Conservation (phyloP, 2,113 vertebrate species). For the Paralichthys olivaceus region DNA sequence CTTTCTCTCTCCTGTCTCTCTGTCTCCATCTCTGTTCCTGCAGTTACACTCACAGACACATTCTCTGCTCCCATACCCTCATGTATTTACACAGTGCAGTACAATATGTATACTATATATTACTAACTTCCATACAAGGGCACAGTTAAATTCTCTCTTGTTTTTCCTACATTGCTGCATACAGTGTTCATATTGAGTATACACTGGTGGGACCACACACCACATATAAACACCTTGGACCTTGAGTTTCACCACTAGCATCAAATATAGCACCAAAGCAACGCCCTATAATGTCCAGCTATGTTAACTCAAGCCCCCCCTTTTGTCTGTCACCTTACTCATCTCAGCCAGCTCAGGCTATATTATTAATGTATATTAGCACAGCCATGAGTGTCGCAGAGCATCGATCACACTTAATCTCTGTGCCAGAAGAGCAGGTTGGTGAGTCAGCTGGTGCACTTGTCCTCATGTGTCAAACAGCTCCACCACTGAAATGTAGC, state of each 20-base stretch:
- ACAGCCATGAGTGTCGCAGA: constrained; percentile 19
- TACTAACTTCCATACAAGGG: neutral
- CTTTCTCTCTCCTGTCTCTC: constrained; percentile 47
- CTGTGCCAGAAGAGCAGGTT: constrained; percentile 56
- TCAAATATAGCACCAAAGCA: constrained; percentile 22
- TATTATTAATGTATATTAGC: constrained; percentile 31
- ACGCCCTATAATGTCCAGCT: constrained; percentile 23
- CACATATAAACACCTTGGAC: constrained; percentile 31
- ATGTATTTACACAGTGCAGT: constrained; percentile 16
- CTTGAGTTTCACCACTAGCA: constrained; percentile 11
- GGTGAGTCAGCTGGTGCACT: constrained; percentile 56
- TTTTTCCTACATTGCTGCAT: neutral
- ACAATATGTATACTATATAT: neutral
- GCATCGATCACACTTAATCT: constrained; percentile 55
- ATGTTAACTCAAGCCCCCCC: constrained; percentile 29
- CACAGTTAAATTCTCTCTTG: neutral
- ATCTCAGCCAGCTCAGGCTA: neutral
- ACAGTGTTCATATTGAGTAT: constrained; percentile 3
- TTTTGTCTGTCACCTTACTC: constrained; percentile 33
- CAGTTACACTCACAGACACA: constrained; percentile 9
- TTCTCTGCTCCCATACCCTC: constrained; percentile 3
- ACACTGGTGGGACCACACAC: constrained; percentile 22
- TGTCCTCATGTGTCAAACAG: constrained; percentile 36
- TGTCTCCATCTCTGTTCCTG: constrained; percentile 24
- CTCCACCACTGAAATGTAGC: constrained; percentile 51